Evolutionary conservation across 2,888 invertebrate species (phyloP).

Genomic region (Leucoma salicis): DNA sequence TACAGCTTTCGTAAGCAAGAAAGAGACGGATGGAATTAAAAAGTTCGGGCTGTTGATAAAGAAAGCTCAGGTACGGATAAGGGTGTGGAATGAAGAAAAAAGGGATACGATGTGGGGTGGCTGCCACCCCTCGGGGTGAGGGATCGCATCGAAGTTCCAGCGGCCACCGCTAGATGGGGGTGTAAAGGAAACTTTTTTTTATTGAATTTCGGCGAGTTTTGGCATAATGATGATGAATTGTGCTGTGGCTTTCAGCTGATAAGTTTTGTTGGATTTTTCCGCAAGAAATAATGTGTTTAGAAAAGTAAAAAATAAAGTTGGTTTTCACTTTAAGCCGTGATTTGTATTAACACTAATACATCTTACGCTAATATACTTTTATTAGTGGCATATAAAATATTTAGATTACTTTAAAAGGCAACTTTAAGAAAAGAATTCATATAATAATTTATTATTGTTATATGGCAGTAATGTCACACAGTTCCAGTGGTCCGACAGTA

Average conservation of each 20-base stretch:
- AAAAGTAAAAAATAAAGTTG: too few species aligned
- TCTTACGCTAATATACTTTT: too few species aligned
- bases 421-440: too few species aligned
- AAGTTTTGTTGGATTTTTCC: slow-evolving; percentile 69
- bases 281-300: slow-evolving; percentile 70
- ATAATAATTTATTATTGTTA: too few species aligned
- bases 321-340: too few species aligned
- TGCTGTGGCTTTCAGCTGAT: slow-evolving; percentile 71
- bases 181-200: slow-evolving; percentile 68
- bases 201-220: slow-evolving; percentile 78
- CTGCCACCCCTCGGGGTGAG: slow-evolving; percentile 55
- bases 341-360: too few species aligned
- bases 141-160: slow-evolving; percentile 55
- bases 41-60: slow-evolving; percentile 77
- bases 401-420: too few species aligned
- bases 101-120: slow-evolving; percentile 76
- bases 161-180: slow-evolving; percentile 73
- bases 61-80: slow-evolving; percentile 81
- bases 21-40: slow-evolving; percentile 67
- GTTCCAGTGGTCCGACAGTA: too few species aligned
- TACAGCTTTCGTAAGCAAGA: slow-evolving; percentile 36
- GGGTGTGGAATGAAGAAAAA: slow-evolving; percentile 80
- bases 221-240: slow-evolving; percentile 81
- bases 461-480: too few species aligned
- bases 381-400: too few species aligned